phyloP scores from a whole-genome alignment of 2,797 vertebrate species.

The Neosalanx taihuensis region DNA sequence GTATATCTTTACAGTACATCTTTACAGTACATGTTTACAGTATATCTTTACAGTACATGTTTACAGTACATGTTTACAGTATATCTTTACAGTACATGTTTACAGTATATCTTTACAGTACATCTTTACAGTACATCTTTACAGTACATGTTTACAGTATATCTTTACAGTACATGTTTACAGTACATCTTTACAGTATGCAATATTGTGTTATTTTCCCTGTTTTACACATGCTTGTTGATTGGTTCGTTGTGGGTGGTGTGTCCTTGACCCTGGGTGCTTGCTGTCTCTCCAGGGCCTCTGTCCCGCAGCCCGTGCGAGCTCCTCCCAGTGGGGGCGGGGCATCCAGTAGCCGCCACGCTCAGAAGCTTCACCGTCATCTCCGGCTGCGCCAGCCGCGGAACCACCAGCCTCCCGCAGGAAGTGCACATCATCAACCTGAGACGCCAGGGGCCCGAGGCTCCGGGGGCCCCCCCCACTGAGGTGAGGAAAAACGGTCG shows the following conservation, averaged over 20 bases:
- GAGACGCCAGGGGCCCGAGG: conserved; percentile 69
- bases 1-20: too few species aligned
- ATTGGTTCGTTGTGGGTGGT: not conserved
- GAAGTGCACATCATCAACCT: conserved; percentile 96
- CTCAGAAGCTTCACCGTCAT: conserved; percentile 85
- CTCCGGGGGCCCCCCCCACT: conserved; percentile 38
- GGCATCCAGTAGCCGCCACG: conserved; percentile 88
- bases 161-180: too few species aligned
- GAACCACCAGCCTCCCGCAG: conserved; percentile 79
- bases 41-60: too few species aligned
- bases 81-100: too few species aligned
- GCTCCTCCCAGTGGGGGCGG: conserved; percentile 78
- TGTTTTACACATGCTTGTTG: not conserved
- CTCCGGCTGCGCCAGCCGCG: conserved; percentile 92
- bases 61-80: too few species aligned
- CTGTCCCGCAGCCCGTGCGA: conserved; percentile 79
- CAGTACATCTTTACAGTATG: too few species aligned
- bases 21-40: too few species aligned
- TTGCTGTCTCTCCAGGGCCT: conserved; percentile 71
- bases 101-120: too few species aligned
- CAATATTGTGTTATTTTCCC: not conserved
- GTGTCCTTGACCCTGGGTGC: not conserved
- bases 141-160: too few species aligned
- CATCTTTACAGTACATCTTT: too few species aligned
- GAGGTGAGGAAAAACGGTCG: conserved; percentile 58